Evolutionary conservation across 2,113 vertebrate species (phyloP).

Genomic region (Poeciliopsis retropinna): DNA sequence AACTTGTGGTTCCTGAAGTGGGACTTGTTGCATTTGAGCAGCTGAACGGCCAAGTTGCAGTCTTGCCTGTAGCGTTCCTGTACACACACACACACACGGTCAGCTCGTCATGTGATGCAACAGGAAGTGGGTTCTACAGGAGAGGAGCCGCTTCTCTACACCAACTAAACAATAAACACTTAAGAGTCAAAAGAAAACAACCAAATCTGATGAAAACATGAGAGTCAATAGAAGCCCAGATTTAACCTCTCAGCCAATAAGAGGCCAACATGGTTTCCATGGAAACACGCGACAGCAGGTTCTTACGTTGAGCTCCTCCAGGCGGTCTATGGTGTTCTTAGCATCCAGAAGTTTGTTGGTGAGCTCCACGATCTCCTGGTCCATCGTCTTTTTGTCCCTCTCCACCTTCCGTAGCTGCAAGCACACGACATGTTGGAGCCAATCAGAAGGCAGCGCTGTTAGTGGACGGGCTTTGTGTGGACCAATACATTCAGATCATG

Average conservation of each 20-base stretch:
- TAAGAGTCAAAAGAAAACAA: no score
- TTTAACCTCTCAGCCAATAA: no score
- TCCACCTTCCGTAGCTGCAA: conserved; percentile 95
- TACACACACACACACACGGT: neutral
- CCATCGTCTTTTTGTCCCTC: conserved; percentile 94
- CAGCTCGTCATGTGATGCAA: neutral
- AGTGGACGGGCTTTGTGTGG: neutral
- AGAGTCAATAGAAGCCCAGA: no score
- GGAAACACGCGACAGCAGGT: neutral
- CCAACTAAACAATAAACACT: no score
- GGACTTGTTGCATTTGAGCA: conserved; percentile 98
- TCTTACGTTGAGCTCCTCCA: conserved; percentile 93
- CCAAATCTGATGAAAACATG: no score
- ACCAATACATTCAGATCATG: conserved; percentile 54
- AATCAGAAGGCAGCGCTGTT: conserved; percentile 13
- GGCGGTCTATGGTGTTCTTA: conserved; percentile 92
- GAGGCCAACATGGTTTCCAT: neutral
- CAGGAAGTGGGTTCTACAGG: neutral
- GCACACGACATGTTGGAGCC: conserved; percentile 10
- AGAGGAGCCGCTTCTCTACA: no score
- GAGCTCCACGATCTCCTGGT: conserved; percentile 97
- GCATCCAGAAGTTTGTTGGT: conserved; percentile 97
- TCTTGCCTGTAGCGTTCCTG: conserved; percentile 97
- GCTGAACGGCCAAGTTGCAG: conserved; percentile 96
- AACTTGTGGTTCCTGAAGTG: conserved; percentile 99